A percentile compares a stretch with the other conserved stretches of the same genome.
Conservation (phyloP, 2,888 invertebrate species). For the Empis livida region DNA sequence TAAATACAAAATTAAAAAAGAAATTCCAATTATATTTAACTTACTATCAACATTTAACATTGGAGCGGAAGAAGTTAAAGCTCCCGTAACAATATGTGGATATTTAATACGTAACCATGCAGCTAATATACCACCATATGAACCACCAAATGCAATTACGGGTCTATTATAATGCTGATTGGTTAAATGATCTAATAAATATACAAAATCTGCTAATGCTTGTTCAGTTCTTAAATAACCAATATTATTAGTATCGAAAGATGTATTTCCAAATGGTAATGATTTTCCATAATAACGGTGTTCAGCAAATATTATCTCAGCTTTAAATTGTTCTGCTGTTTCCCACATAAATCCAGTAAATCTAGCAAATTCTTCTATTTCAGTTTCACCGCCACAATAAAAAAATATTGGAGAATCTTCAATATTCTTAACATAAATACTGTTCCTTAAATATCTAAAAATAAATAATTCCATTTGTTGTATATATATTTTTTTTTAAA, state of each 20-base stretch:
- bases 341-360: conserved; percentile 95
- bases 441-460: conserved; percentile 57
- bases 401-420: conserved; percentile 65
- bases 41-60: conserved; percentile 67
- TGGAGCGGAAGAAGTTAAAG: conserved; percentile 88
- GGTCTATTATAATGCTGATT: conserved; percentile 41
- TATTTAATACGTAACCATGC: conserved; percentile 95
- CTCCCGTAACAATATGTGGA: conserved; percentile 74
- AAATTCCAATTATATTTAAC: no score
- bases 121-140: conserved; percentile 95
- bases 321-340: conserved; percentile 62
- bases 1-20: no score
- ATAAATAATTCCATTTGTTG: no score
- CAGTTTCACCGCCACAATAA: conserved; percentile 87
- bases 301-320: conserved; percentile 81
- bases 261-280: conserved; percentile 73
- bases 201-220: conserved; percentile 86
- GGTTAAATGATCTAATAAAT: conserved; percentile 47
- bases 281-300: conserved; percentile 92
- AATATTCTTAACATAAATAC: conserved; percentile 51
- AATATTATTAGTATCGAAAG: conserved; percentile 47
- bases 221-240: conserved; percentile 83
- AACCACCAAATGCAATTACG: conserved; percentile 75
- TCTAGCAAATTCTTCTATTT: conserved; percentile 75
- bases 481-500: no score